Percentiles rank a stretch among this genome's conserved stretches.
These are phyloP conservation scores for Himalopsyche tibetana DNA, from an alignment of 2,888 invertebrate genomes.

Conservation along the genomic window DNA sequence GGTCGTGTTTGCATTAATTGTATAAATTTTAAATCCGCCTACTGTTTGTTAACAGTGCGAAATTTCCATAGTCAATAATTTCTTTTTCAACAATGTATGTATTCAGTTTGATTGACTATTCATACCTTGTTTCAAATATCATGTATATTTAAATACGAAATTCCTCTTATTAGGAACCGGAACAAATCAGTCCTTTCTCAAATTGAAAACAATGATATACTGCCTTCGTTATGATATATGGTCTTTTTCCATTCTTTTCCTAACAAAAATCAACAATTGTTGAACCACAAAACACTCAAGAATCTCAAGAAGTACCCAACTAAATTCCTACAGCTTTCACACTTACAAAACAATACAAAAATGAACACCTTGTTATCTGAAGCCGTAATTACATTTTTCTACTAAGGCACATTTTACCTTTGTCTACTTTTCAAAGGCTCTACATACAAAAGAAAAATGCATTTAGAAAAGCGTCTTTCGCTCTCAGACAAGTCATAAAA, in stretches of 20 bases:
- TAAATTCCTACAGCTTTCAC: constrained; percentile 19
- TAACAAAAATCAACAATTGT: not conserved
- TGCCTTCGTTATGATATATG: not conserved
- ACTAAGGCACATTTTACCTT: not conserved
- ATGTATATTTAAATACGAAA: too few species aligned
- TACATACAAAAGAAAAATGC: not conserved
- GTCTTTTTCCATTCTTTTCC: not conserved
- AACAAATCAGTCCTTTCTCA: not conserved
- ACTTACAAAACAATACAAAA: constrained; percentile 3
- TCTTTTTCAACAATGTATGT: too few species aligned
- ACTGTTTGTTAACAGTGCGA: too few species aligned
- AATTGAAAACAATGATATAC: not conserved
- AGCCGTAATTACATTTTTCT: not conserved
- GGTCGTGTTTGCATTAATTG: too few species aligned
- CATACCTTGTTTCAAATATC: too few species aligned
- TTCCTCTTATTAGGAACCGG: not conserved
- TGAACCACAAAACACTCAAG: not conserved
- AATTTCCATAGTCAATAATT: too few species aligned
- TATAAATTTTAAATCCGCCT: too few species aligned
- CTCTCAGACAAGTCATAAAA: too few species aligned
- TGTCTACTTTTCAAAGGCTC: not conserved
- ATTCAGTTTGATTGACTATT: too few species aligned
- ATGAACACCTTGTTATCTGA: not conserved
- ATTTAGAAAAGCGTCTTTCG: too few species aligned
- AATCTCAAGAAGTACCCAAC: not conserved